Evolutionary conservation across 2,113 vertebrate genomes (phyloP), one percentile per base, ranked within the genome.

Genomic region (Cyanoderma ruficeps): DNA sequence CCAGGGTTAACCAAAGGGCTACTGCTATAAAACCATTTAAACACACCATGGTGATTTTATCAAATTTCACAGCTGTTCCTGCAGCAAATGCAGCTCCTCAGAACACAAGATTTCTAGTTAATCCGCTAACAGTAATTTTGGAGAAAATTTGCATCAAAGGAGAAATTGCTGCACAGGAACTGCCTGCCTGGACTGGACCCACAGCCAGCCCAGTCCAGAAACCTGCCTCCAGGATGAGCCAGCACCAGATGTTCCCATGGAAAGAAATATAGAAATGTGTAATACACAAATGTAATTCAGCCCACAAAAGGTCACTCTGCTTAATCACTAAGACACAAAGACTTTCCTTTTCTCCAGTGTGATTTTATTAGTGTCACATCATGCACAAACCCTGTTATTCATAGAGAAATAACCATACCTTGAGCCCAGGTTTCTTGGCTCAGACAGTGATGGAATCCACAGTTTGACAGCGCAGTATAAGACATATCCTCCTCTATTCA

Each of bases 51-150:
- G 88, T 83, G 94, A 96, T 95, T 95, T 95, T 94, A 94, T 95
- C 94, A 95, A 93, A 96, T 97, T 95, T 95, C 85, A 94, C 94
- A 97, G 94, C 91, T 96, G 94, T 71, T 93, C 86, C 68, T 93
- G 64, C 68, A 93, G 90, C 75, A 93, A 94, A 93, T 75, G 88
- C 85, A 90, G 63, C 49, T 95, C 79, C 86, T 95, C 90, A 77
- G 88, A 87, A 84, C 70, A 91, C 78, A 90, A 96, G 96, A 87
- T 81, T 95, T 84, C 83, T 30, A 60, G 56, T 89, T 96, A 90
- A 96, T 94, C 76, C 31, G 10, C 69, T 91, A 95, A 75, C 56
- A 44, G 68, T 52, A 67, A 90, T 91, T 95, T 56, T 89, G 86
- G 47, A 87, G 80, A 60, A 91, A 93, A 93, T 91, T 76, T 87